phyloP scores from a whole-genome alignment of 2,113 vertebrate species.

The Clinocottus analis region DNA sequence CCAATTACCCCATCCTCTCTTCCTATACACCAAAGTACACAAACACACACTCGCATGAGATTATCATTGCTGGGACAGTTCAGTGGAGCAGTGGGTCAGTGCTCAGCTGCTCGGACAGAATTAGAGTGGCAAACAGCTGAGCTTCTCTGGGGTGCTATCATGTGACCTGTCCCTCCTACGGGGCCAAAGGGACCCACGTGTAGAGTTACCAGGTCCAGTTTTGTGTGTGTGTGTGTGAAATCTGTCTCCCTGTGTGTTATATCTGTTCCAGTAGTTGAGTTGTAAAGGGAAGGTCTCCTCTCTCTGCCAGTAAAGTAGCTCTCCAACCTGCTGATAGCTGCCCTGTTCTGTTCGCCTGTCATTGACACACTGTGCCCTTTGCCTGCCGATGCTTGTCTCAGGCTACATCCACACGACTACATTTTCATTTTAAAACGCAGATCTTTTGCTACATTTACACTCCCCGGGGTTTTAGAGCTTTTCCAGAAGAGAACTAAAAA shows the following conservation, averaged over 20 bases:
- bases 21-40: not conserved
- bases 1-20: conserved; percentile 1
- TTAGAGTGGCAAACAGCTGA: conserved; percentile 82
- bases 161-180: conserved; percentile 77
- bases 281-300: not conserved
- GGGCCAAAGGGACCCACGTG: conserved; percentile 57
- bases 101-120: conserved; percentile 81
- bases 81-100: conserved; percentile 64
- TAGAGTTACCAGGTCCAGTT: conserved; percentile 68
- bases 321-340: conserved; percentile 33
- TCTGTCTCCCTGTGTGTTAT: conserved; percentile 36
- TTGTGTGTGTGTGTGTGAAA: conserved; percentile 24
- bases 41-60: conserved; percentile 6
- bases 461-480: too few species aligned
- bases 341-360: conserved; percentile 32
- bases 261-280: not conserved
- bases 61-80: conserved; percentile 61
- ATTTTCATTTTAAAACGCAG: not conserved
- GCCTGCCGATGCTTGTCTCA: conserved; percentile 45
- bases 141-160: conserved; percentile 75
- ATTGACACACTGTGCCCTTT: conserved; percentile 50
- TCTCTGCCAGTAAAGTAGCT: conserved; percentile 21
- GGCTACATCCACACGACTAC: not conserved
- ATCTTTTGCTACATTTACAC: not conserved
- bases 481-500: too few species aligned